Percentiles rank a stretch among this genome's conserved stretches.
These are phyloP conservation scores for Philhelius pedissequus DNA, from an alignment of 2,888 invertebrate genomes.

Conservation along the genomic window DNA sequence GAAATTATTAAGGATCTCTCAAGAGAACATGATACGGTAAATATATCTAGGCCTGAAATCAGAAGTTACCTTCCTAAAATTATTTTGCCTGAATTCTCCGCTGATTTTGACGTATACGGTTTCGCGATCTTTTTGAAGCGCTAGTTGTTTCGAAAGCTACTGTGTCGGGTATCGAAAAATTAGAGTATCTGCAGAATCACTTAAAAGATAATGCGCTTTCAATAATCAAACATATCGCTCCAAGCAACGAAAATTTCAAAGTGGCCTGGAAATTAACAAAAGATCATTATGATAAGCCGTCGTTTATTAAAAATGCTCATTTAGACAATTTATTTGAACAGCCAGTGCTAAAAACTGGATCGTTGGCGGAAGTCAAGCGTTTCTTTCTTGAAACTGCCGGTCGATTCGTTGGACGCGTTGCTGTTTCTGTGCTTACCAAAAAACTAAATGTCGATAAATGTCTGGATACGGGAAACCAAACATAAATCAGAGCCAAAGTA, in stretches of 20 bases:
- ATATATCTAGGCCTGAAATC: not conserved
- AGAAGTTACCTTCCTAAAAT: not conserved
- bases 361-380: not conserved
- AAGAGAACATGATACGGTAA: not conserved
- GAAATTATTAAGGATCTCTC: not conserved
- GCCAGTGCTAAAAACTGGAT: no score
- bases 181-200: not conserved
- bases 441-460: not conserved
- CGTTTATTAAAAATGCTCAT: not conserved
- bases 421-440: not conserved
- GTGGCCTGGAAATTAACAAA: not conserved
- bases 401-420: slow-evolving; percentile 3
- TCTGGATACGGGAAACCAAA: not conserved
- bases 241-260: not conserved
- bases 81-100: not conserved
- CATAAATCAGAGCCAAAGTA: no score
- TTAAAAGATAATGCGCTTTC: not conserved
- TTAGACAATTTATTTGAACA: not conserved
- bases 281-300: no score
- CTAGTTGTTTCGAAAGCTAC: not conserved
- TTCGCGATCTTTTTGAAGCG: no score
- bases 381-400: slow-evolving; percentile 4
- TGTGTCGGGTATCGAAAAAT: not conserved
- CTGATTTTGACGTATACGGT: not conserved
- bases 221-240: not conserved